A percentile compares a stretch with the other conserved stretches of the same genome.
Conservation (phyloP, 1,140 invertebrate genomes). For the Lepidotrigona ventralis region DNA sequence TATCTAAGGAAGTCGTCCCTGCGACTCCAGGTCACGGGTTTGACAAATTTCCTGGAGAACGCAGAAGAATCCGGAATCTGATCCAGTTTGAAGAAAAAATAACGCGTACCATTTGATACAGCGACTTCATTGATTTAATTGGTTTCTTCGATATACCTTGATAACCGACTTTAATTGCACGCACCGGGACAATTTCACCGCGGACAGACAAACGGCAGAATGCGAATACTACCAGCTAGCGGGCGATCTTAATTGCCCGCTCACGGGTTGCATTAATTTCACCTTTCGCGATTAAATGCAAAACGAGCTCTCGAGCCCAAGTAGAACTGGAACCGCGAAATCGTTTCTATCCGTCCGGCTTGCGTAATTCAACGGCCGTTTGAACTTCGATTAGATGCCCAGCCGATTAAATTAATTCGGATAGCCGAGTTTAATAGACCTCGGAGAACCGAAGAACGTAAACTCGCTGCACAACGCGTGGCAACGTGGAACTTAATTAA, state of each 20-base stretch:
- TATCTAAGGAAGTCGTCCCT: constrained; percentile 19
- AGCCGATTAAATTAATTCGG: constrained; percentile 4
- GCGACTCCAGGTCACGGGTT: not conserved
- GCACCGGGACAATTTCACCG: not conserved
- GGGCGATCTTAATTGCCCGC: not conserved
- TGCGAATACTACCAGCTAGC: not conserved
- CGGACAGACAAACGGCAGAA: not conserved
- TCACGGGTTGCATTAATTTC: not conserved
- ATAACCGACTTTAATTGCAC: not conserved
- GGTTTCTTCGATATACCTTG: not conserved
- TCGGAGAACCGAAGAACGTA: not conserved
- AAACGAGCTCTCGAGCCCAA: not conserved
- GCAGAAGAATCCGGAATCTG: no score
- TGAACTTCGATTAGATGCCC: not conserved
- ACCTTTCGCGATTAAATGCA: not conserved
- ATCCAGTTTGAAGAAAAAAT: not conserved
- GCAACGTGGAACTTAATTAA: not conserved
- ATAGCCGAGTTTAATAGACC: not conserved
- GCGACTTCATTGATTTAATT: not conserved
- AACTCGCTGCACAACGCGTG: not conserved
- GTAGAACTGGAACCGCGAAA: no score
- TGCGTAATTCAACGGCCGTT: not conserved
- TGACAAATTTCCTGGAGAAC: constrained; percentile 1
- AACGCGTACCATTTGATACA: not conserved
- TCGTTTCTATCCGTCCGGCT: not conserved